These are phyloP conservation scores for Rotaria magnacalcarata DNA, from an alignment of 2,888 invertebrate species.

Conservation along the genomic window DNA sequence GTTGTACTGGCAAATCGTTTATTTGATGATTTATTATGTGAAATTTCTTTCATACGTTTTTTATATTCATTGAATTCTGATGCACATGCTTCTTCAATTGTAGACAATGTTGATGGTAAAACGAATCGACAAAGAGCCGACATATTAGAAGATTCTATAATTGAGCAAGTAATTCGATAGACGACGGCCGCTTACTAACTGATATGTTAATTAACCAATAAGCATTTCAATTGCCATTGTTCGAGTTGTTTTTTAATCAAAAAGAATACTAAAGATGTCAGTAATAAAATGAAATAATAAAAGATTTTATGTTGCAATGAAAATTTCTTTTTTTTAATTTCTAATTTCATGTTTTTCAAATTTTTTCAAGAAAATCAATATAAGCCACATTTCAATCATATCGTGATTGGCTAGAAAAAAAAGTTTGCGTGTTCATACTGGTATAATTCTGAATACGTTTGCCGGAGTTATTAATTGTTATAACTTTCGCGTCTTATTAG, in stretches of 20 bases:
- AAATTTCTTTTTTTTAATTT: neutral
- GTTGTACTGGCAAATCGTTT: neutral
- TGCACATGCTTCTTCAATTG: slow-evolving; percentile 1
- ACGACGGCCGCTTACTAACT: neutral
- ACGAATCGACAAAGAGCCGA: neutral
- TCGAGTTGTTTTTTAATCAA: neutral
- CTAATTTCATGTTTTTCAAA: neutral
- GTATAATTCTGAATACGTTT: neutral
- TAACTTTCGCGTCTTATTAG: neutral
- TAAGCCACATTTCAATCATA: neutral
- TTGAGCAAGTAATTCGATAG: neutral
- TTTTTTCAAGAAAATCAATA: neutral
- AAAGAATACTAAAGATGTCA: neutral
- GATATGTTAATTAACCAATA: neutral
- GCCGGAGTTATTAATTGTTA: neutral
- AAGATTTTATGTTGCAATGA: neutral
- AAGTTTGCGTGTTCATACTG: neutral
- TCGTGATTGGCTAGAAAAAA: neutral
- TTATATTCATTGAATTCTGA: slow-evolving; percentile 24
- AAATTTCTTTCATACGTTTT: neutral
- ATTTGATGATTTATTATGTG: neutral
- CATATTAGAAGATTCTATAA: neutral
- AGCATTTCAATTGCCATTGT: neutral
- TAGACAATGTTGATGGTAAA: slow-evolving; percentile 1
- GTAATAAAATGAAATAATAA: neutral